Evolutionary conservation across 2,113 vertebrate species (phyloP), one percentile per base, ranked within the genome.

Genomic region (Lampris incognitus): DNA sequence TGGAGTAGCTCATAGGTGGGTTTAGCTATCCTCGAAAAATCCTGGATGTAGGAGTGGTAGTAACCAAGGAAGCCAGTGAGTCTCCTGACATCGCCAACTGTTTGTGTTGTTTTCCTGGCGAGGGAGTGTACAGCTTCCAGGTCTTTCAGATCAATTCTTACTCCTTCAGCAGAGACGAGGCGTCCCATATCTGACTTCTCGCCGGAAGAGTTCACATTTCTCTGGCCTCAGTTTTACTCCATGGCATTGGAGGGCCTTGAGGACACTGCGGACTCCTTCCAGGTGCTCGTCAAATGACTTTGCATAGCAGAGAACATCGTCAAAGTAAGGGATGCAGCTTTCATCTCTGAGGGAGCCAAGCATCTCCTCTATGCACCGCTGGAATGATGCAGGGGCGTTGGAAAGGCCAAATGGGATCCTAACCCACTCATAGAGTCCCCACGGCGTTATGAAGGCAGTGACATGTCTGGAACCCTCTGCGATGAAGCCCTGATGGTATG

Each of bases 81-180:
- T 48, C 40, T 56, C 37, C 66, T 6, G 11, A 41, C 36, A n/a
- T 36, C 40, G 5, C 68, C n/a, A 10, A 69, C 40, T 2, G 42
- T 58, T 9, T 7, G 5, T 2, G 67, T 51, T 55, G 5, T 69
- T 10, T 42, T 56, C 2, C n/a, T 11, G 36, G 42, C 72, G 3
- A 76, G 38, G n/a, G 54, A 66, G 6, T n/a, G 0, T 1, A 72
- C 66, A 9, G 66, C 51, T 9, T 54, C 13, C 24, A 76, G 0
- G 37, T 76, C 66, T 3, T 46, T 48, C 6, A 41, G 74, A 10
- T 76, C 66, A 8, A 76, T 72, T 37, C 39, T 41, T 40, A 56
- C 8, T 9, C 74, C 54, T 46, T 46, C 44, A 46, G 44, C 44
- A 6, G 44, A 70, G 55, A 9, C 41, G 41, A 46, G 55, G 41